Evolutionary conservation across 2,113 vertebrate genomes (phyloP), one percentile per base, ranked within the genome.

Genomic region (Corythoichthys haematopterus): DNA sequence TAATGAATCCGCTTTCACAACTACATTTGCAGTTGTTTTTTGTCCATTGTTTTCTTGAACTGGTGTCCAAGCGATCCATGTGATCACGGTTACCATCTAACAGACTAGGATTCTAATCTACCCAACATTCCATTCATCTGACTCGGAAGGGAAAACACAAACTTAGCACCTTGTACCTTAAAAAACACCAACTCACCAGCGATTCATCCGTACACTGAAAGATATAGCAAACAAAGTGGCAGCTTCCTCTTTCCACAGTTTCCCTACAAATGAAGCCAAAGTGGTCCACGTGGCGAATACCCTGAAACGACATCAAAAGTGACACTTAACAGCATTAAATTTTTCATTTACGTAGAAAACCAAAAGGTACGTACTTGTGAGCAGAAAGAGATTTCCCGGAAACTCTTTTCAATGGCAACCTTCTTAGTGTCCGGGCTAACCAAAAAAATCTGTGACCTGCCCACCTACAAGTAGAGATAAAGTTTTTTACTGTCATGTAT

Each of bases 221-320:
- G 65, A 99, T 92, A 0, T 99, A 98, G 71, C 97, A 99, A 67
- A 98, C 95, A 51, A 97, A 99, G 75, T 95, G 94, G 72, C 94
- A 94, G 83, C 90, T 94, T 28, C 94, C 93, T n/a, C 90, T 91
- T 51, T 93, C 94, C 4, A 93, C 92, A 0, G 91, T 90, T 80
- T 99, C 97, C 74, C 97, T 94, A 90, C 97, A 98, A 89, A 99
- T 98, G 84, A 99, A 98, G 60, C 97, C 97, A 63, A 99, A 99
- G 83, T 99, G 96, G 91, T 99, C 97, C 88, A 96, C 97, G 0
- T 99, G 96, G 71, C 90, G 91, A 80, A 99, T 97, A 74, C 97
- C 97, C 97, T 99, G 64, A 1, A 71, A 59, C 81, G 15, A 75
- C 20, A 69, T n/a, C 13, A 66, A 7, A n/a, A 10, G 47, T 33